phyloP scores from a whole-genome alignment of 2,113 vertebrate genomes.

The Syrrhaptes paradoxus region DNA sequence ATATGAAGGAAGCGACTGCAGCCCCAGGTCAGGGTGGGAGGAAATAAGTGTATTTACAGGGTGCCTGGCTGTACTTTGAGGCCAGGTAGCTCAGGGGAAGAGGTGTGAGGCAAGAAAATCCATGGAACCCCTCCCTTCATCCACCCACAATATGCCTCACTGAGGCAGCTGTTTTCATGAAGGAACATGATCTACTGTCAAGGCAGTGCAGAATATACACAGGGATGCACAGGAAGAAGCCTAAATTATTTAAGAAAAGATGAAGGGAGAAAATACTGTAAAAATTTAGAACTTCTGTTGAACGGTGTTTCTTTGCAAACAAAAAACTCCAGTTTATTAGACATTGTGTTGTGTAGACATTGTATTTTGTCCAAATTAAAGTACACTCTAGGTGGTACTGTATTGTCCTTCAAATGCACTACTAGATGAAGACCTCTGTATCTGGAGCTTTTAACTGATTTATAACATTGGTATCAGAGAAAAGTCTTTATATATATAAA shows the following conservation, averaged over 20 bases:
- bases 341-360: neutral
- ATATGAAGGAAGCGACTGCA: neutral
- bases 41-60: neutral
- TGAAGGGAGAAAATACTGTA: neutral
- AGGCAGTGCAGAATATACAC: neutral
- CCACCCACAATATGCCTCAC: too few relatives aligned
- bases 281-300: neutral
- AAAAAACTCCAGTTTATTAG: neutral
- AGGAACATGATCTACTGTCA: rapidly evolving
- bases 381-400: neutral
- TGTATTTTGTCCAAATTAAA: neutral
- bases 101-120: neutral
- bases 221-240: neutral
- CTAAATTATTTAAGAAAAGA: neutral
- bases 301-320: neutral
- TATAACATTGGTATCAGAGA: neutral
- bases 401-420: neutral
- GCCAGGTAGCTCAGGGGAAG: neutral
- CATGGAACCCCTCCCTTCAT: neutral
- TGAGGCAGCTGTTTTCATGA: neutral
- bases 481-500: neutral
- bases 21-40: neutral
- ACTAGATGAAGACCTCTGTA: neutral
- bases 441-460: neutral
- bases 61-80: neutral